phyloP scores from a whole-genome alignment of 2,797 vertebrate genomes.

The Phataginus tetradactyla region DNA sequence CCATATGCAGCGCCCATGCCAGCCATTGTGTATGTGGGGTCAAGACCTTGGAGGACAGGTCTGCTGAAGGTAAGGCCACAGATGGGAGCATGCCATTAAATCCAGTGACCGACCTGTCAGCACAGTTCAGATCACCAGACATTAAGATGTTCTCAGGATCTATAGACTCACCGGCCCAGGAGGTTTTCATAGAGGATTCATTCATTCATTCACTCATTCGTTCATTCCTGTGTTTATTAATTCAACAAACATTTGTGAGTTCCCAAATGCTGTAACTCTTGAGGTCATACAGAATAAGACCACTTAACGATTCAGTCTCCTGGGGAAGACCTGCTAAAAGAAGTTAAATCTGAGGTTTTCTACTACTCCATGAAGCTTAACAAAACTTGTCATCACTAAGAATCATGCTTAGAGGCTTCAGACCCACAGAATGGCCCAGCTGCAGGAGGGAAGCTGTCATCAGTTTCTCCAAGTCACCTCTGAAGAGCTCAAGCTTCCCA shows the following conservation, averaged over 20 bases:
- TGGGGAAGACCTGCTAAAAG: neutral
- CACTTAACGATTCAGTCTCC: neutral
- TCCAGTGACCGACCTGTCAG: neutral
- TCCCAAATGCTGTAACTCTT: neutral
- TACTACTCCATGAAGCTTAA: neutral
- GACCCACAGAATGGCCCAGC: neutral
- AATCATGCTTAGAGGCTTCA: neutral
- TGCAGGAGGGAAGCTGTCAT: neutral
- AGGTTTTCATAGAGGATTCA: neutral
- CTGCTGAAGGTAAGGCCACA: neutral
- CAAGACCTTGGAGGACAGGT: neutral
- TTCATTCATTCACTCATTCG: neutral
- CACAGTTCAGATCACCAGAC: neutral
- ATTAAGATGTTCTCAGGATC: neutral
- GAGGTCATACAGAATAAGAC: neutral
- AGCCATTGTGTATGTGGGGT: neutral
- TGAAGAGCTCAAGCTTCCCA: neutral
- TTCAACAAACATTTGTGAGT: neutral
- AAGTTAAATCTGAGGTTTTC: neutral
- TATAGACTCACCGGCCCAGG: neutral
- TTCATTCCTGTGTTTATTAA: neutral
- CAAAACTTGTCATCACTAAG: neutral
- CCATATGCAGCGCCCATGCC: accelerated
- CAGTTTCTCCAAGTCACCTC: neutral
- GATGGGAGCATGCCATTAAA: neutral